phyloP scores from a whole-genome alignment of 2,797 vertebrate species.

The Cyclura pinguis region DNA sequence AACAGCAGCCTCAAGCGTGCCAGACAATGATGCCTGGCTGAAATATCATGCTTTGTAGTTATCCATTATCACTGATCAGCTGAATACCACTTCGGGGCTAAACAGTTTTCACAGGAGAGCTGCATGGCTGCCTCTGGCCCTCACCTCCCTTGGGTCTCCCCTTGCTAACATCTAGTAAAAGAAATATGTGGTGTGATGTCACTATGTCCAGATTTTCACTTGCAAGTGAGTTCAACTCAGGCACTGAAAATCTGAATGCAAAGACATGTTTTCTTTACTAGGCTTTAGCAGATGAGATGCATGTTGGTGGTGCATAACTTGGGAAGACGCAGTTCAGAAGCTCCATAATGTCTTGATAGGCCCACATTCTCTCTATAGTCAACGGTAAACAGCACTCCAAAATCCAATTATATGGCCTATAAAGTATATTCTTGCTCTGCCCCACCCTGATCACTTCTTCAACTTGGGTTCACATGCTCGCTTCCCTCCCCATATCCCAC shows the following conservation, averaged over 20 bases:
- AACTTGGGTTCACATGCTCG: not conserved
- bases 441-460: not conserved
- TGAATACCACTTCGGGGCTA: not conserved
- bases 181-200: too few species aligned
- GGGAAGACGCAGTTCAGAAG: not conserved
- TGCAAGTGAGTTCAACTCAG: not conserved
- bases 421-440: too few species aligned
- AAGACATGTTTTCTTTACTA: not conserved
- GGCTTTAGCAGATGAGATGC: not conserved
- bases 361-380: not conserved
- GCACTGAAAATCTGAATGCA: not conserved
- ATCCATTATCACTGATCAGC: not conserved
- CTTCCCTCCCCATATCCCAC: constrained; percentile 6
- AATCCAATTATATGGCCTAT: not conserved
- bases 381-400: not conserved
- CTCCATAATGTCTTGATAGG: not conserved
- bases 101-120: not conserved
- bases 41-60: not conserved
- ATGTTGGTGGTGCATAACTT: not conserved
- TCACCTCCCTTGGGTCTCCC: not conserved
- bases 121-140: not conserved
- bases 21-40: not conserved
- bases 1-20: not conserved
- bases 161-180: not conserved
- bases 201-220: not conserved